A percentile compares a stretch with the other conserved stretches of the same genome.
Conservation (phyloP, 2,113 vertebrate genomes). For the Platysternon megacephalum region DNA sequence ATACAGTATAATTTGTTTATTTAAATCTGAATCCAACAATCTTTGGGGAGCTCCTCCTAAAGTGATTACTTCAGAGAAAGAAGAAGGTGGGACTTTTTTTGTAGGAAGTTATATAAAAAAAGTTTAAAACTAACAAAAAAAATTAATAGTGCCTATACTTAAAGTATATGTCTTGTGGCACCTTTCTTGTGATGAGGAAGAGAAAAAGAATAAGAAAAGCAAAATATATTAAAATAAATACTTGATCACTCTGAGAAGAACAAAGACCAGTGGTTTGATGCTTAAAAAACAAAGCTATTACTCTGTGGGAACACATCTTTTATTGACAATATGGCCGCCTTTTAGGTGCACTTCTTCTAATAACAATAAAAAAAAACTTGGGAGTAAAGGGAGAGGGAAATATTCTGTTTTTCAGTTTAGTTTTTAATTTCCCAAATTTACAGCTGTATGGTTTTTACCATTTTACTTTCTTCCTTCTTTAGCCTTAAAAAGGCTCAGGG, state of each 20-base stretch:
- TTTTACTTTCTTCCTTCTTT: background rate
- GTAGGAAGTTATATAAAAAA: background rate
- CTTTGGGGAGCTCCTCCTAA: background rate
- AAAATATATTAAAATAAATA: background rate
- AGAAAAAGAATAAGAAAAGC: background rate
- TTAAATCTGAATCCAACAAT: background rate
- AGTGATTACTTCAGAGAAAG: background rate
- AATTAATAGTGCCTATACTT: fast-evolving
- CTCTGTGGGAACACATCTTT: background rate
- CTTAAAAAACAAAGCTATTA: background rate
- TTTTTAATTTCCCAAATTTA: background rate
- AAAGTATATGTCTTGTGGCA: fast-evolving
- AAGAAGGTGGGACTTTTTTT: background rate
- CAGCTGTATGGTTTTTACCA: background rate
- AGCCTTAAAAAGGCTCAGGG: background rate
- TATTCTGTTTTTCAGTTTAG: fast-evolving
- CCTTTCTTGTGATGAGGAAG: background rate
- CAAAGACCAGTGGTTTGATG: background rate
- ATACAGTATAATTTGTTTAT: background rate
- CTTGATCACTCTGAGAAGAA: background rate
- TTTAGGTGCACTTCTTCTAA: background rate
- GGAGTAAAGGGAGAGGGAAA: background rate
- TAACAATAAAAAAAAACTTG: background rate
- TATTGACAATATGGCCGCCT: background rate
- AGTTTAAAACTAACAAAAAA: background rate